phyloP scores from a whole-genome alignment of 2,797 vertebrate genomes.

The Graptemys geographica region DNA sequence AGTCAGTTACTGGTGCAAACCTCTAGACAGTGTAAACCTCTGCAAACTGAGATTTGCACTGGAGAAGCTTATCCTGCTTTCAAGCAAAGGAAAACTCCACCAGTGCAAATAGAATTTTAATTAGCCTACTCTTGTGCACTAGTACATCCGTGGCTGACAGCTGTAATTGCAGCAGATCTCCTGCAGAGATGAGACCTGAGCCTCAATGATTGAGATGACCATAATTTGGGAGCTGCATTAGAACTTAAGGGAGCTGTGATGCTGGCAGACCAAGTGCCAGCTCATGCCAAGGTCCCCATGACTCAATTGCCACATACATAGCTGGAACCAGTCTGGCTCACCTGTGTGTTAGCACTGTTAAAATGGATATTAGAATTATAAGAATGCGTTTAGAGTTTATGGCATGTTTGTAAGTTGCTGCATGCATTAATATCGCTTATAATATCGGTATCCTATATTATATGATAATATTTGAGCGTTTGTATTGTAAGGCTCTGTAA shows the following conservation, averaged over 20 bases:
- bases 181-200: conserved; percentile 15
- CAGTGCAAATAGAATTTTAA: conserved; percentile 31
- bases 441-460: neutral
- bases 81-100: neutral
- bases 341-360: neutral
- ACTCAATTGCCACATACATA: neutral
- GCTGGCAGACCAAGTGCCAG: neutral
- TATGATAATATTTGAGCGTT: neutral
- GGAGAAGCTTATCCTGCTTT: neutral
- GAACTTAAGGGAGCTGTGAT: neutral
- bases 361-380: neutral
- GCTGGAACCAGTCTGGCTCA: neutral
- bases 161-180: conserved; percentile 58
- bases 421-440: neutral
- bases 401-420: neutral
- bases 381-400: neutral
- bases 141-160: conserved; percentile 57
- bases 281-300: neutral
- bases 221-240: conserved; percentile 22
- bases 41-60: conserved; percentile 59
- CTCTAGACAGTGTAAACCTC: conserved; percentile 34
- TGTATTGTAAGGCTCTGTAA: neutral
- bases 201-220: neutral
- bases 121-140: conserved; percentile 48
- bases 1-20: conserved; percentile 30